Conservation (phyloP, 2,797 vertebrate species). For the Pangasius macronema region DNA sequence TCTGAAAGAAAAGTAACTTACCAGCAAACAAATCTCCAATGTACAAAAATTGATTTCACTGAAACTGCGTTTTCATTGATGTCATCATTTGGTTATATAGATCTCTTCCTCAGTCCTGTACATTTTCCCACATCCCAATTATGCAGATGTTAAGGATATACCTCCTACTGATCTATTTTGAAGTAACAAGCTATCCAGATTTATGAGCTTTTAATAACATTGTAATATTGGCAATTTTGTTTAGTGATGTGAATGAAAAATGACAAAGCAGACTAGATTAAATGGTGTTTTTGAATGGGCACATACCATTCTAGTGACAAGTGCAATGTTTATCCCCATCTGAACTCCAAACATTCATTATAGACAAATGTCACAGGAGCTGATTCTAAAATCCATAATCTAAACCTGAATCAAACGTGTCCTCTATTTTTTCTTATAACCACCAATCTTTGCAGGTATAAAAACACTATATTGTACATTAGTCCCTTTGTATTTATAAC, state of each 20-base stretch:
- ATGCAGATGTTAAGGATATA: constrained; percentile 49
- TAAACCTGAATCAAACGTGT: constrained; percentile 84
- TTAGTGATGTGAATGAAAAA: constrained; percentile 54
- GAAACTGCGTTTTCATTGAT: constrained; percentile 28
- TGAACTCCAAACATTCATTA: constrained; percentile 67
- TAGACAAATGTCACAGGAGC: constrained; percentile 70
- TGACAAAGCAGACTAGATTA: constrained; percentile 50
- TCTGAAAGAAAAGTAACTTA: constrained; percentile 18
- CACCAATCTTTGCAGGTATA: constrained; percentile 97
- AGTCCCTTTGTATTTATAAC: constrained; percentile 68
- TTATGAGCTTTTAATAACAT: constrained; percentile 22
- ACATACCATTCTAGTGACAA: constrained; percentile 66
- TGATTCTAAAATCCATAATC: constrained; percentile 77
- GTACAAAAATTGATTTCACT: constrained; percentile 25
- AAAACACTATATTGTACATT: constrained; percentile 94
- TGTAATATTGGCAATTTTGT: constrained; percentile 65
- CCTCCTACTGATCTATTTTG: constrained; percentile 50
- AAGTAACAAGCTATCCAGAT: constrained; percentile 45
- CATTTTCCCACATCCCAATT: constrained; percentile 53
- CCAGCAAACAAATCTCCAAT: constrained; percentile 30
- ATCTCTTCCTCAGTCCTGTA: background rate
- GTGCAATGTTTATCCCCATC: constrained; percentile 66
- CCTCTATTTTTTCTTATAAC: constrained; percentile 78
- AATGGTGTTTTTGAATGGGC: constrained; percentile 63
- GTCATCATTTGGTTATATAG: constrained; percentile 9